Evolutionary conservation across 2,113 vertebrate species (phyloP).

Genomic region (Crotalus viridis): DNA sequence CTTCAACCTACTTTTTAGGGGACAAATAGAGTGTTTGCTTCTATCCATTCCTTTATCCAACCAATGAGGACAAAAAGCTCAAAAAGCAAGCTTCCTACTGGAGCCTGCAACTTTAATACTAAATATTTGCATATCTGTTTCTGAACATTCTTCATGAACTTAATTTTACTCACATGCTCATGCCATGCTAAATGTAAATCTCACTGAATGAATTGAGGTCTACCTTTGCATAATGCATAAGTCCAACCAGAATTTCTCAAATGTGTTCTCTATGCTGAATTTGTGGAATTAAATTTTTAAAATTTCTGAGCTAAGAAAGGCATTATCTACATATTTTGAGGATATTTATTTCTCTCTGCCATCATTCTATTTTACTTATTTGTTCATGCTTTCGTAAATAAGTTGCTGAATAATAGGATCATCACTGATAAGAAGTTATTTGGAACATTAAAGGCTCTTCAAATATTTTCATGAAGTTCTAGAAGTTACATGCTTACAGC

Average conservation of each 20-base stretch:
- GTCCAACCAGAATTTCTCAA: not conserved
- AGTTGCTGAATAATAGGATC: too few species aligned
- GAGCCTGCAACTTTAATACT: not conserved
- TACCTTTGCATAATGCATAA: not conserved
- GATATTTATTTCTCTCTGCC: not conserved
- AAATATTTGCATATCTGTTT: too few species aligned
- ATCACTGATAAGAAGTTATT: not conserved
- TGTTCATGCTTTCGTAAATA: not conserved
- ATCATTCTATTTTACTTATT: not conserved
- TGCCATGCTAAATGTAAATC: not conserved
- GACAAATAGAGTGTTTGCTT: not conserved
- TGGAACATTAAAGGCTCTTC: not conserved
- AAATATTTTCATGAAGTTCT: not conserved
- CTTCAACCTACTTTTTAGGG: not conserved
- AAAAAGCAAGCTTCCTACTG: not conserved
- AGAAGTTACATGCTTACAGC: not conserved
- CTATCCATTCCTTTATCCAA: not conserved
- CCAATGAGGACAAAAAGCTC: not conserved
- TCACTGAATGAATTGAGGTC: not conserved
- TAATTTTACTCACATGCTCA: not conserved
- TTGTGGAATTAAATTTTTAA: not conserved
- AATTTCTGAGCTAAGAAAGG: not conserved
- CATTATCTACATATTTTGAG: not conserved
- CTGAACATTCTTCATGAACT: not conserved
- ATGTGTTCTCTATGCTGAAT: not conserved